phyloP scores from a whole-genome alignment of 2,888 invertebrate species.

The Euproctis similis region DNA sequence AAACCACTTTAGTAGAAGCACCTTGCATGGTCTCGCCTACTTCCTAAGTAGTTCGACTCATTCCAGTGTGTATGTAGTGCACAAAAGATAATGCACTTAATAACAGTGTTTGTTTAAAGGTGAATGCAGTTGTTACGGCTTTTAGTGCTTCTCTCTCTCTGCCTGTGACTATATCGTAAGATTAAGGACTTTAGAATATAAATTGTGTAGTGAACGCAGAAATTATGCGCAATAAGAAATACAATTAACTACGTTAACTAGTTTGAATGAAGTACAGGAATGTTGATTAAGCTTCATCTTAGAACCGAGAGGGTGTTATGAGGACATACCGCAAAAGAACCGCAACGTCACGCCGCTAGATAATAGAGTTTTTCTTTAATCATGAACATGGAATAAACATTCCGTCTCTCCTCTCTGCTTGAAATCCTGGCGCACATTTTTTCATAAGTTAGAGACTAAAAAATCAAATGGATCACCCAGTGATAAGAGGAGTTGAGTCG shows the following conservation, averaged over 20 bases:
- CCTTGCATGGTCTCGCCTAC: constrained; percentile 43
- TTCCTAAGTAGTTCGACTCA: constrained; percentile 51
- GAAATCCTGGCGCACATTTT: too few species aligned
- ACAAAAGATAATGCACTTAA: constrained; percentile 51
- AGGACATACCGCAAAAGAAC: constrained; percentile 45
- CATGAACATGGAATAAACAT: too few species aligned
- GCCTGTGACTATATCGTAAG: constrained; percentile 40
- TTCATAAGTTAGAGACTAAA: too few species aligned
- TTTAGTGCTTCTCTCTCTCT: constrained; percentile 42
- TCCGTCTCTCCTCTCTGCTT: too few species aligned
- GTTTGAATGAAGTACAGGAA: constrained; percentile 53
- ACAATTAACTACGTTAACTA: constrained; percentile 61
- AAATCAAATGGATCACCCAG: too few species aligned
- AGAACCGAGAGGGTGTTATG: constrained; percentile 37
- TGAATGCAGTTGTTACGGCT: constrained; percentile 56
- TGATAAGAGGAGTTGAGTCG: too few species aligned
- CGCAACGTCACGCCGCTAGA: constrained; percentile 28
- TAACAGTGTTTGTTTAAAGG: constrained; percentile 49
- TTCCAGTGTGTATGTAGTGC: constrained; percentile 46
- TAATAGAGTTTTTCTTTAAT: constrained; percentile 5
- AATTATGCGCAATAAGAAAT: constrained; percentile 53
- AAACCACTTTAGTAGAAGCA: constrained; percentile 49
- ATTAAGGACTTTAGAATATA: constrained; percentile 53
- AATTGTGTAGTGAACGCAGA: constrained; percentile 38
- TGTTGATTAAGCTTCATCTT: constrained; percentile 61